Evolutionary conservation across 2,797 vertebrate species (phyloP).

Genomic region (Acanthopagrus latus): DNA sequence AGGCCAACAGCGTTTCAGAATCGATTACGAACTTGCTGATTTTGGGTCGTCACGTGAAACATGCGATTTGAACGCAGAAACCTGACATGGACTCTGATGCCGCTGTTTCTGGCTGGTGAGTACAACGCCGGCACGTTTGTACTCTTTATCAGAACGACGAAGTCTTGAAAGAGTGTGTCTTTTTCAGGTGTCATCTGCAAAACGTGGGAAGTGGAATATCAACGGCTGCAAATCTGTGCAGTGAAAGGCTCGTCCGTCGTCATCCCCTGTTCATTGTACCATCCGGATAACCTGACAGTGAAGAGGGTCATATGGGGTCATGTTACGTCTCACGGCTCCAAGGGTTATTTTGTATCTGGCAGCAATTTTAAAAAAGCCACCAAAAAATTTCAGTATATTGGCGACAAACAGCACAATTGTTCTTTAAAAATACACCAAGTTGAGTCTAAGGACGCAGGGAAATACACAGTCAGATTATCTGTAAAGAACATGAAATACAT

Average conservation of each 20-base stretch:
- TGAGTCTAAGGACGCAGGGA: neutral
- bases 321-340: accelerated
- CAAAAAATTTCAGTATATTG: conserved; percentile 33
- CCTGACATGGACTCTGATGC: conserved; percentile 1
- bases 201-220: neutral
- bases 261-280: conserved; percentile 27
- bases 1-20: neutral
- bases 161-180: neutral
- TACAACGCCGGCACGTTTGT: neutral
- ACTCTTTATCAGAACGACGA: neutral
- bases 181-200: conserved; percentile 44
- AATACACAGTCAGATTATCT: conserved; percentile 25
- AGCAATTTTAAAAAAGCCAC: neutral
- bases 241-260: conserved; percentile 45
- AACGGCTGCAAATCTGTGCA: conserved; percentile 23
- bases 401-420: conserved; percentile 38
- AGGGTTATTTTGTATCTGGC: conserved; percentile 24
- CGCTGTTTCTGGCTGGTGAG: conserved; percentile 41
- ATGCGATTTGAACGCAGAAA: neutral
- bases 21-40: neutral
- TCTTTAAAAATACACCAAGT: conserved; percentile 41
- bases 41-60: neutral
- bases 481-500: accelerated
- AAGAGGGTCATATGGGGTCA: conserved; percentile 32
- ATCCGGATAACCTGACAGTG: accelerated